These are phyloP conservation scores for Artibeus jamaicensis DNA, from an alignment of 2,797 vertebrate species.

Conservation along the genomic window DNA sequence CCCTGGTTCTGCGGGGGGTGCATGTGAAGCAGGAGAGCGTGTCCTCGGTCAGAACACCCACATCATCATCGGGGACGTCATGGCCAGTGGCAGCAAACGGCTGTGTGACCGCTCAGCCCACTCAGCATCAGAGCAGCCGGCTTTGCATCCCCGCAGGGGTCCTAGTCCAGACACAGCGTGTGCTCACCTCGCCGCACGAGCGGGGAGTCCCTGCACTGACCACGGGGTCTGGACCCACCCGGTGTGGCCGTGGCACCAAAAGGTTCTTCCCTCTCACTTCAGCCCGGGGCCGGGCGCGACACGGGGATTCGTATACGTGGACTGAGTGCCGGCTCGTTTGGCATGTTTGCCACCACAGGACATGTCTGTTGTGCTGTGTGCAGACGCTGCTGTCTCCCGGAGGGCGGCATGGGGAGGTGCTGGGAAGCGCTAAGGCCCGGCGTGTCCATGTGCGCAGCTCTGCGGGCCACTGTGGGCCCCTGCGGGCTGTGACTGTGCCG, in stretches of 20 bases:
- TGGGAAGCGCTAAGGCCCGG: too few relatives aligned
- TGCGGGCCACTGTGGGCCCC: neutral
- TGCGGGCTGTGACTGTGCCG: neutral
- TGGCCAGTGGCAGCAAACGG: accelerated
- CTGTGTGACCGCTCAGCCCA: neutral
- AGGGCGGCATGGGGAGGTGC: too few relatives aligned
- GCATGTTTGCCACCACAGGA: neutral
- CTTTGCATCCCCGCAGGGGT: too few relatives aligned
- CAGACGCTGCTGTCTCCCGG: neutral
- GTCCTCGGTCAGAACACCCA: neutral
- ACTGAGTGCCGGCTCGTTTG: neutral
- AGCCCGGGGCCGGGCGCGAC: neutral
- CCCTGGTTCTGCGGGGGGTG: neutral
- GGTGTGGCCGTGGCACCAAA: accelerated
- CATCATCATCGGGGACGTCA: neutral
- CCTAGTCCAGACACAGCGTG: neutral
- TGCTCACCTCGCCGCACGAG: accelerated
- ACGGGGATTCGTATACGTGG: accelerated
- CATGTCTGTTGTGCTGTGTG: too few relatives aligned
- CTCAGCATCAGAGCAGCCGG: too few relatives aligned
- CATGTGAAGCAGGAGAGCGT: neutral
- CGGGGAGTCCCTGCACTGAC: accelerated
- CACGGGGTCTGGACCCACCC: neutral
- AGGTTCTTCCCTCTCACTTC: neutral
- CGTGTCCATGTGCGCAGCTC: neutral